Evolutionary conservation across 2,113 vertebrate genomes (phyloP).

Genomic region (Tenebrosternarchus preto): DNA sequence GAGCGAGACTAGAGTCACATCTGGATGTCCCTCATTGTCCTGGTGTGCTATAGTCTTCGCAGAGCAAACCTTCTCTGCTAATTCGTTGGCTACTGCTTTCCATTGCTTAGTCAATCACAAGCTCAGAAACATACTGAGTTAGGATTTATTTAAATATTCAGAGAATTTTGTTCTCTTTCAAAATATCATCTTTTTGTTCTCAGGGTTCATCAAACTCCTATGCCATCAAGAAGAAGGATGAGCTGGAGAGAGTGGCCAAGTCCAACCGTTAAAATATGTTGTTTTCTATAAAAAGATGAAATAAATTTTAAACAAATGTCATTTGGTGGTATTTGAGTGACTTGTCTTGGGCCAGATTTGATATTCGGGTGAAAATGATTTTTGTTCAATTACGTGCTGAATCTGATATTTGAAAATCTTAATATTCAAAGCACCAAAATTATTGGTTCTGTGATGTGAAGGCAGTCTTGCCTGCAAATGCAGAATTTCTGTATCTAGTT

Average conservation of each 20-base stretch:
- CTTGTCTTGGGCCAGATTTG: background rate
- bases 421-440: too few species aligned
- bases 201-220: conserved; percentile 96
- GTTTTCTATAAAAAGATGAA: conserved; percentile 61
- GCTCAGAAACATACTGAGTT: conserved; percentile 67
- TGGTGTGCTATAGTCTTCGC: conserved; percentile 77
- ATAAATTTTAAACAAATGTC: conserved; percentile 66
- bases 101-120: conserved; percentile 73
- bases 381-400: too few species aligned
- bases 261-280: conserved; percentile 85
- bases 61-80: conserved; percentile 73
- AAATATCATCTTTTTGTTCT: background rate
- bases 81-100: conserved; percentile 77
- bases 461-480: too few species aligned
- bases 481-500: too few species aligned
- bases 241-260: conserved; percentile 94
- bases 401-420: too few species aligned
- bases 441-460: too few species aligned
- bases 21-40: conserved; percentile 62
- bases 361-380: too few species aligned
- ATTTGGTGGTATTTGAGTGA: background rate
- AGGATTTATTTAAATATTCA: background rate
- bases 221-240: conserved; percentile 97
- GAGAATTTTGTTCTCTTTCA: background rate
- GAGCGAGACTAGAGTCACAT: conserved; percentile 78